Evolutionary conservation across 1,140 invertebrate genomes (phyloP).

Genomic region (Dinothrombium tinctorium): DNA sequence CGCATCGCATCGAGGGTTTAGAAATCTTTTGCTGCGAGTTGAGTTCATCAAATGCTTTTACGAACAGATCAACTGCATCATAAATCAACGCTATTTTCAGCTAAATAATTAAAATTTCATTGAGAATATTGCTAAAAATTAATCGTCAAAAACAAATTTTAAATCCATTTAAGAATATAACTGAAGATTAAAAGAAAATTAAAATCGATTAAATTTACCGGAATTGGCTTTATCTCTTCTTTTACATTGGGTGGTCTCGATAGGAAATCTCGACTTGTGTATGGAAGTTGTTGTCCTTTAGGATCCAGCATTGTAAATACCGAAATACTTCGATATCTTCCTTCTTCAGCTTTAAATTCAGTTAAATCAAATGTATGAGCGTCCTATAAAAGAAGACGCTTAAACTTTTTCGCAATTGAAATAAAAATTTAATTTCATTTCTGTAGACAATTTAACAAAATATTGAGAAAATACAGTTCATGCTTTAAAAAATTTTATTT

Average conservation of each 20-base stretch:
- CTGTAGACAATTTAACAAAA: background rate
- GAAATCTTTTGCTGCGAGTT: background rate
- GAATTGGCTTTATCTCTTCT: background rate
- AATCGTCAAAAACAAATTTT: background rate
- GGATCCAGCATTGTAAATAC: no score
- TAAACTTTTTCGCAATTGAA: no score
- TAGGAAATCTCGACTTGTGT: no score
- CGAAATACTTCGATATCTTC: no score
- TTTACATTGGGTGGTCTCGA: background rate
- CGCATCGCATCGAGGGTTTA: background rate
- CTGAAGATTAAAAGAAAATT: background rate
- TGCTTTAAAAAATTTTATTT: background rate
- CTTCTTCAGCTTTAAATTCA: no score
- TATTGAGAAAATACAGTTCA: no score
- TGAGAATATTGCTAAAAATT: no score
- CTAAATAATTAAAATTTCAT: background rate
- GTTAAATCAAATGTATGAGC: no score
- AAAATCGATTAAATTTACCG: background rate
- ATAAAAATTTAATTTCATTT: background rate
- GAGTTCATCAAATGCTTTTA: background rate
- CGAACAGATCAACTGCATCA: constrained; percentile 2
- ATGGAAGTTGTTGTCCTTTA: no score
- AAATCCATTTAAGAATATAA: background rate
- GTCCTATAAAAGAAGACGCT: no score
- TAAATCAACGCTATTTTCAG: background rate